Evolutionary conservation across 2,888 invertebrate genomes (phyloP).

Genomic region (Hirtodrosophila confusa): DNA sequence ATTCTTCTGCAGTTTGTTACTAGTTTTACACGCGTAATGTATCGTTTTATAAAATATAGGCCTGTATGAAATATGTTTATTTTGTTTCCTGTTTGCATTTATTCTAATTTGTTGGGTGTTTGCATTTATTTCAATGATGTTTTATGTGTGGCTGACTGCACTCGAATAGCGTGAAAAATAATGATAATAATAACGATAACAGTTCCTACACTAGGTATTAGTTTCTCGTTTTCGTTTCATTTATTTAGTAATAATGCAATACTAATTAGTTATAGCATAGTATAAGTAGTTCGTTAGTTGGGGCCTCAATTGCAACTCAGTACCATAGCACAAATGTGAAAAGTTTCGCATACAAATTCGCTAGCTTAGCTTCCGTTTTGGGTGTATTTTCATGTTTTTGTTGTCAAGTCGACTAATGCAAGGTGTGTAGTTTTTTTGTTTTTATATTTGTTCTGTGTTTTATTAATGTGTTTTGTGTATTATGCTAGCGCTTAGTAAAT

Average conservation of each 20-base stretch:
- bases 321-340: conserved; percentile 68
- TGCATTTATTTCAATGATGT: conserved; percentile 14
- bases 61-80: conserved; percentile 46
- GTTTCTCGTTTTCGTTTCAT: conserved; percentile 41
- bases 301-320: conserved; percentile 72
- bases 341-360: conserved; percentile 55
- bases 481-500: conserved; percentile 72
- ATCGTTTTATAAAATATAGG: conserved; percentile 51
- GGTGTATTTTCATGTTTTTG: conserved; percentile 18
- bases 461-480: conserved; percentile 48
- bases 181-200: conserved; percentile 63
- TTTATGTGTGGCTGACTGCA: conserved; percentile 41
- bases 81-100: conserved; percentile 43
- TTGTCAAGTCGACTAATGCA: conserved; percentile 41
- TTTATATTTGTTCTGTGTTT: conserved; percentile 30
- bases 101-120: conserved; percentile 58
- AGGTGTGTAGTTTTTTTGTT: conserved; percentile 44
- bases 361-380: conserved; percentile 50
- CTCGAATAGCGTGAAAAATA: conserved; percentile 57
- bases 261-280: conserved; percentile 65
- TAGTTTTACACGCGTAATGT: conserved; percentile 59
- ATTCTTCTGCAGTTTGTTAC: conserved; percentile 50
- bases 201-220: conserved; percentile 68
- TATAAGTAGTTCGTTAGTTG: conserved; percentile 70
- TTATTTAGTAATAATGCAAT: conserved; percentile 49